Conservation (phyloP, 2,797 vertebrate genomes). For the Petrocephalus schoutedeni region DNA sequence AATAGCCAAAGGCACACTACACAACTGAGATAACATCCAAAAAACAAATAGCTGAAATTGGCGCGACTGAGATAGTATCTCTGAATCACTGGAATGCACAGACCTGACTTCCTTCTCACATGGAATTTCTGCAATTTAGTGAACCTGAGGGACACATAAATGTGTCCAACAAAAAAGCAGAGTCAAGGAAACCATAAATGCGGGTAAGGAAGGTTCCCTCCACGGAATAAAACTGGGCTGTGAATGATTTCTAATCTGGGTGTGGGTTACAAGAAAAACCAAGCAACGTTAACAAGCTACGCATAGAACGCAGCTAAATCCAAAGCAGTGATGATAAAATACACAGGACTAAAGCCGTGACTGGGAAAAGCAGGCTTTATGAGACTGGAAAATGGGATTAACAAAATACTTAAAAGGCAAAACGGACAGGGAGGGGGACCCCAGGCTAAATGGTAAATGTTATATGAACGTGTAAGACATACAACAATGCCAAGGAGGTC, state of each 20-base stretch:
- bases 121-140: background rate
- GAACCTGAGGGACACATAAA: background rate
- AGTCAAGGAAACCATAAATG: background rate
- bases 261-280: background rate
- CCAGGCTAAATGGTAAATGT: background rate
- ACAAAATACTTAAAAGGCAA: background rate
- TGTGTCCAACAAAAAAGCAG: background rate
- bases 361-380: background rate
- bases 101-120: background rate
- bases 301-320: no score
- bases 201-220: background rate
- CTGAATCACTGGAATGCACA: background rate
- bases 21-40: background rate
- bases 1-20: background rate
- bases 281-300: no score
- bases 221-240: background rate
- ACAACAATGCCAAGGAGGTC: background rate
- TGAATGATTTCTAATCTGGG: background rate
- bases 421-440: background rate
- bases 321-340: background rate
- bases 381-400: background rate
- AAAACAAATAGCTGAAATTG: background rate
- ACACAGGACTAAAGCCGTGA: background rate
- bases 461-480: background rate
- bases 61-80: background rate